These are phyloP conservation scores for Diglossa cyanea DNA, from an alignment of 2,797 vertebrate genomes.

Conservation along the genomic window DNA sequence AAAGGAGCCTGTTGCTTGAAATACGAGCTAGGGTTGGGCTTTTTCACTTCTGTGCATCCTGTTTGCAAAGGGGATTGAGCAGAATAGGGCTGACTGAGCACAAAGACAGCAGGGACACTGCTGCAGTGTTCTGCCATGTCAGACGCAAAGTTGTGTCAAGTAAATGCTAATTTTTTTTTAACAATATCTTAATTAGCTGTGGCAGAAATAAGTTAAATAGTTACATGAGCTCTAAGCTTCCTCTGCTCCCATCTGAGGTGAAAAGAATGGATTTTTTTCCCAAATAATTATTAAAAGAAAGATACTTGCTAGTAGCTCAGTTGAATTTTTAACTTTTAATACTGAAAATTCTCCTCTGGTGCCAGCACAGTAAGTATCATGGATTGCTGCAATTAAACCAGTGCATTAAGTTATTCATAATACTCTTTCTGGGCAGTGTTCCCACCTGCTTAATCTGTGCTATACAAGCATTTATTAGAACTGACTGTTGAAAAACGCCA, in stretches of 20 bases:
- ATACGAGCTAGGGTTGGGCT: not conserved
- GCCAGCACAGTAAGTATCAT: constrained; percentile 42
- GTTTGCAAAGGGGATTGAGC: not conserved
- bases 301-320: not conserved
- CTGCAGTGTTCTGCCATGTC: not conserved
- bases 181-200: not conserved
- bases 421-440: constrained; percentile 71
- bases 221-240: not conserved
- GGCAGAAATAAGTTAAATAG: not conserved
- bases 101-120: not conserved
- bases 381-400: constrained; percentile 68
- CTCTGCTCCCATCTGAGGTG: not conserved
- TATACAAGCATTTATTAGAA: constrained; percentile 73
- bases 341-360: constrained; percentile 28
- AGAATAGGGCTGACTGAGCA: not conserved
- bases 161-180: not conserved
- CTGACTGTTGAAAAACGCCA: constrained; percentile 74
- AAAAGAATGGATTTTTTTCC: not conserved
- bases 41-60: not conserved
- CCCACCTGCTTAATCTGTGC: constrained; percentile 75
- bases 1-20: not conserved
- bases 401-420: constrained; percentile 67
- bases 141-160: not conserved
- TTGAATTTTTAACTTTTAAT: constrained; percentile 30
- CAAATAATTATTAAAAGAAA: not conserved